A percentile compares a stretch with the other conserved stretches of the same genome.
phyloP scores from a whole-genome alignment of 92 coral and sea anemone genomes.

The Zoanthus gigantus region DNA sequence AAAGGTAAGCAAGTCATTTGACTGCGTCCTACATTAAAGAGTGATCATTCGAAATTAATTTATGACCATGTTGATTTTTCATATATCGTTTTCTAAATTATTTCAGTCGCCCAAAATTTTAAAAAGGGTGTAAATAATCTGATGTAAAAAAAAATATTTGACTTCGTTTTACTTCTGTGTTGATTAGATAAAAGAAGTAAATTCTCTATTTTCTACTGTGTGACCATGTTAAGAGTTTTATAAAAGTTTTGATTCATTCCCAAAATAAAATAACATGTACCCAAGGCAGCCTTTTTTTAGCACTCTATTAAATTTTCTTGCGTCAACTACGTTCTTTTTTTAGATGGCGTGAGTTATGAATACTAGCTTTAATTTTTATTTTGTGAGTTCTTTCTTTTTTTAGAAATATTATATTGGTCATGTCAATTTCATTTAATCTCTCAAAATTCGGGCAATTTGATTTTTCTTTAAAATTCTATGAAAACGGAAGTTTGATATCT shows the following conservation, averaged over 20 bases:
- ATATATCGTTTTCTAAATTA: conserved; percentile 6
- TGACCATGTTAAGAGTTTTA: background rate
- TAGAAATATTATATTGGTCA: background rate
- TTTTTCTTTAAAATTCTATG: background rate
- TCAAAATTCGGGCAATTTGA: background rate
- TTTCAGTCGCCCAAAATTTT: background rate
- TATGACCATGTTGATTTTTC: background rate
- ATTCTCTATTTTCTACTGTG: background rate
- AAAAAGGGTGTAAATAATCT: background rate
- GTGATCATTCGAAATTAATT: conserved; percentile 6
- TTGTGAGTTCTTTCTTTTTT: background rate
- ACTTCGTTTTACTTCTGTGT: background rate
- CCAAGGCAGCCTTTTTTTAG: conserved; percentile 40
- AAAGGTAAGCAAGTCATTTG: conserved; percentile 22
- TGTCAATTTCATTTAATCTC: background rate
- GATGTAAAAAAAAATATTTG: background rate
- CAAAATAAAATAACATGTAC: conserved; percentile 29
- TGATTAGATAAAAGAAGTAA: background rate
- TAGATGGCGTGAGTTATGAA: no score
- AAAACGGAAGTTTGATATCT: conserved; percentile 34
- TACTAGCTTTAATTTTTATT: background rate
- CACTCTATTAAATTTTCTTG: background rate
- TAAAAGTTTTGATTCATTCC: conserved; percentile 25
- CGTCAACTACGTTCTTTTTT: conserved; percentile 21
- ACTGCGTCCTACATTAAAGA: background rate